These are phyloP conservation scores for Caenorhabditis uteleia DNA, from an alignment of 2,888 invertebrate species.

Conservation along the genomic window DNA sequence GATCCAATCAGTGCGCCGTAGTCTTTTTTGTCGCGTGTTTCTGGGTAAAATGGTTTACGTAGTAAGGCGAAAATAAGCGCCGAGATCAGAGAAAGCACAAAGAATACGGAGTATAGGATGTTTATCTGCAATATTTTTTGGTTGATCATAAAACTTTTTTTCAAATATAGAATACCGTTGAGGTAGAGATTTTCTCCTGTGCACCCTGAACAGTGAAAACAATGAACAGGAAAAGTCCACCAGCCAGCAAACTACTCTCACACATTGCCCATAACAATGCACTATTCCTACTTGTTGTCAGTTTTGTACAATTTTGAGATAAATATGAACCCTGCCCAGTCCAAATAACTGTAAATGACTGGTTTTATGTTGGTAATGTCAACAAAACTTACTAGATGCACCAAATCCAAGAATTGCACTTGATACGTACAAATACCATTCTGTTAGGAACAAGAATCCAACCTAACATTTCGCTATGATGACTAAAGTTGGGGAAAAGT, in stretches of 20 bases:
- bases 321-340: conserved; percentile 54
- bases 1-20: conserved; percentile 33
- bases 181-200: conserved; percentile 47
- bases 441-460: conserved; percentile 63
- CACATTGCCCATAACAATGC: conserved; percentile 48
- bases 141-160: not conserved
- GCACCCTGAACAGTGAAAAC: conserved; percentile 76
- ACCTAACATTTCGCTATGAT: conserved; percentile 16
- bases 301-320: conserved; percentile 47
- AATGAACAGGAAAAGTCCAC: conserved; percentile 91
- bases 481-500: too few relatives aligned
- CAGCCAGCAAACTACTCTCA: conserved; percentile 79
- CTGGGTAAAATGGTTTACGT: conserved; percentile 53
- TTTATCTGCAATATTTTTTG: conserved; percentile 72
- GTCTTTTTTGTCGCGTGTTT: conserved; percentile 18
- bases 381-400: conserved; percentile 65
- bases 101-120: conserved; percentile 82
- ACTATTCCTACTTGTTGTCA: conserved; percentile 49
- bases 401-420: conserved; percentile 63
- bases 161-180: conserved; percentile 32
- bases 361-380: not conserved
- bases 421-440: conserved; percentile 54
- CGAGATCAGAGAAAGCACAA: conserved; percentile 77
- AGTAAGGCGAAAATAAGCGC: conserved; percentile 73
- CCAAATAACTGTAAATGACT: conserved; percentile 51